These are phyloP conservation scores for Junco hyemalis DNA, from an alignment of 2,113 vertebrate species.

Conservation along the genomic window DNA sequence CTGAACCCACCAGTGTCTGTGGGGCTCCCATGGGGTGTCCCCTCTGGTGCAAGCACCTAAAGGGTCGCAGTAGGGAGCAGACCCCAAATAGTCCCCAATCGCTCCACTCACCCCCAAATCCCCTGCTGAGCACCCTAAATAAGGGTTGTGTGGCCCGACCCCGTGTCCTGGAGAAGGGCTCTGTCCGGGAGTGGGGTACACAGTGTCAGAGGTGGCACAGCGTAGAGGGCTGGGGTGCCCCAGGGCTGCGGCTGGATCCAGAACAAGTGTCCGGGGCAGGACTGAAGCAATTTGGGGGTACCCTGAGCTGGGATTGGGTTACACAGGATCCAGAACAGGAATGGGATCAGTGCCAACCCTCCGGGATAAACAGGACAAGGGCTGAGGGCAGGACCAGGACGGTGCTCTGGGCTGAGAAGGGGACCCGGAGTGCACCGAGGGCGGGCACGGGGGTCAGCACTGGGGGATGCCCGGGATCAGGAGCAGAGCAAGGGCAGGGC, in stretches of 20 bases:
- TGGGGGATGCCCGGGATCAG: neutral
- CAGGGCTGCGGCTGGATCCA: neutral
- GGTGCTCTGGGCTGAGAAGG: neutral
- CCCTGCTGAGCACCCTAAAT: rapidly evolving
- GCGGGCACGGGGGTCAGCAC: neutral
- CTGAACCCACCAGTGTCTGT: neutral
- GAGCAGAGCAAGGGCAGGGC: neutral
- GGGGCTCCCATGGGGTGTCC: neutral
- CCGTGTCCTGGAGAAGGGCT: neutral
- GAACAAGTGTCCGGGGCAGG: neutral
- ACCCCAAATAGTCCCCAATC: neutral
- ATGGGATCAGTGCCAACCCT: neutral
- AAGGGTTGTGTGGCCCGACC: neutral
- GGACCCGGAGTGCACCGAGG: neutral
- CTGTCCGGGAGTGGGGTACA: neutral
- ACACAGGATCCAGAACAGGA: neutral
- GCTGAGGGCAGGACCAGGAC: neutral
- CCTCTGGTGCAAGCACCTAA: neutral
- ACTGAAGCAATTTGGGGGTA: neutral
- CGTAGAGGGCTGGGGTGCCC: neutral
- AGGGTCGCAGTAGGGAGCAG: neutral
- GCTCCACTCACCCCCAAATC: rapidly evolving
- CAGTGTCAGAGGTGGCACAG: neutral
- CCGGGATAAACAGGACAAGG: neutral
- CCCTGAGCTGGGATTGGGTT: neutral